Conservation (phyloP, 2,113 vertebrate species). For the Tricholaema leucomelas region DNA sequence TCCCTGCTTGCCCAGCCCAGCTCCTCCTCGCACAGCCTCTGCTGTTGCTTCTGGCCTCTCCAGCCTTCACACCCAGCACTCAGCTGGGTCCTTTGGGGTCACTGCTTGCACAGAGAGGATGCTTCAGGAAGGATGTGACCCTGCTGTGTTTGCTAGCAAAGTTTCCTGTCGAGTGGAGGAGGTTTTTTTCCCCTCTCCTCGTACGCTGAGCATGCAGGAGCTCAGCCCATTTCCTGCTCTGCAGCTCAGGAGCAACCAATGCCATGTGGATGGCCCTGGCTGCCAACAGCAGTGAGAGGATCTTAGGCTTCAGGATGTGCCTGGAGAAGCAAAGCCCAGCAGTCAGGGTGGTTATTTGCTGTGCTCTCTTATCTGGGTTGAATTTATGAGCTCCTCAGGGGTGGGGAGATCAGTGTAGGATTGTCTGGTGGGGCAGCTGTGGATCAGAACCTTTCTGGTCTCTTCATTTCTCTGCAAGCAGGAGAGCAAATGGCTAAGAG, state of each 20-base stretch:
- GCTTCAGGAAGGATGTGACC: not conserved
- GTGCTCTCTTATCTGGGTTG: not conserved
- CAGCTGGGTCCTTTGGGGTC: not conserved
- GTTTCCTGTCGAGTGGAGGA: not conserved
- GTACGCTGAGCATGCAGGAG: not conserved
- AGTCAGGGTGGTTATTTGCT: not conserved
- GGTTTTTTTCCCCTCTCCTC: not conserved
- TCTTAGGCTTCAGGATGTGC: not conserved
- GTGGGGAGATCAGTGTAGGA: not conserved
- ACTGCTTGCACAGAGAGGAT: not conserved
- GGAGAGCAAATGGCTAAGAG: constrained; percentile 3
- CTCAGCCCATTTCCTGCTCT: not conserved
- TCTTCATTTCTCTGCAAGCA: not conserved
- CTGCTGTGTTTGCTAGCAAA: constrained; percentile 11
- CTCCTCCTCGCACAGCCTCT: not conserved
- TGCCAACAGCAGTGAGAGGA: not conserved
- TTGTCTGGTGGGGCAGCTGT: not conserved
- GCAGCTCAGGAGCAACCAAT: fast-evolving
- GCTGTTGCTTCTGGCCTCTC: not conserved
- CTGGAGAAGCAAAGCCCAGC: not conserved
- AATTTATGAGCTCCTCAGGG: not conserved
- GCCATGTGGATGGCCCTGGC: no score
- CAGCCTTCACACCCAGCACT: not conserved
- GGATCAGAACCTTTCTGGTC: not conserved
- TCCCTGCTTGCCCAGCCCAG: not conserved